Evolutionary conservation across 2,113 vertebrate genomes (phyloP).

Genomic region (Sorex fumeus): DNA sequence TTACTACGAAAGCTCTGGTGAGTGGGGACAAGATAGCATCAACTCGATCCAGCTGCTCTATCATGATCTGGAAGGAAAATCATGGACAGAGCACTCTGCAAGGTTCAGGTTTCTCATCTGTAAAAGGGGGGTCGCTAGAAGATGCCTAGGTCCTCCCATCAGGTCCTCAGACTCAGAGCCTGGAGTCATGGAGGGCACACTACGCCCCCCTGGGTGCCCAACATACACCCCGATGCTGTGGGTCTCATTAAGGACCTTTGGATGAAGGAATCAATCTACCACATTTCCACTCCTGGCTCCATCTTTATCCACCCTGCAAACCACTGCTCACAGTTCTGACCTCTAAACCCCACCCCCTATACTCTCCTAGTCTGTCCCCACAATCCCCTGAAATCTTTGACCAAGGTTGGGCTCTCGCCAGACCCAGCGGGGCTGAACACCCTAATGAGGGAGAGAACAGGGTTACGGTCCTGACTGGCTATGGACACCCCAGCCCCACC

Average conservation of each 20-base stretch:
- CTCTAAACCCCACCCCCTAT: background rate
- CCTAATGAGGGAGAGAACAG: background rate
- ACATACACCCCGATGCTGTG: background rate
- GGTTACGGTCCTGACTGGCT: background rate
- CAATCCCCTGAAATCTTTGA: background rate
- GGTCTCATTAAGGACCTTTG: background rate
- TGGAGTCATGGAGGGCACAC: background rate
- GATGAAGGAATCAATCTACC: background rate
- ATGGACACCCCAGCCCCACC: too few species aligned
- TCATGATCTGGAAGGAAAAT: background rate
- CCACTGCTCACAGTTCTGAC: constrained; percentile 1
- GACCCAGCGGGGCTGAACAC: background rate
- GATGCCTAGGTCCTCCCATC: background rate
- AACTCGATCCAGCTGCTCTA: background rate
- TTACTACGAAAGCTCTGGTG: background rate
- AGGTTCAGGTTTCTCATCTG: background rate
- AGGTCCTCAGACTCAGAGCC: background rate
- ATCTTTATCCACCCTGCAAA: background rate
- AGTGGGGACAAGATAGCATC: background rate
- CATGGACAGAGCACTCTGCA: background rate
- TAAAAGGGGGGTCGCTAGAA: background rate
- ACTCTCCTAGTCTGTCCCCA: background rate
- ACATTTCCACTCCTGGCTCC: background rate
- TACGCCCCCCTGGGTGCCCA: background rate
- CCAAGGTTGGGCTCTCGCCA: background rate